A percentile compares a stretch with the other conserved stretches of the same genome.
Evolutionary conservation across 2,888 invertebrate species (phyloP).

Genomic region (Aleiodes alternator): DNA sequence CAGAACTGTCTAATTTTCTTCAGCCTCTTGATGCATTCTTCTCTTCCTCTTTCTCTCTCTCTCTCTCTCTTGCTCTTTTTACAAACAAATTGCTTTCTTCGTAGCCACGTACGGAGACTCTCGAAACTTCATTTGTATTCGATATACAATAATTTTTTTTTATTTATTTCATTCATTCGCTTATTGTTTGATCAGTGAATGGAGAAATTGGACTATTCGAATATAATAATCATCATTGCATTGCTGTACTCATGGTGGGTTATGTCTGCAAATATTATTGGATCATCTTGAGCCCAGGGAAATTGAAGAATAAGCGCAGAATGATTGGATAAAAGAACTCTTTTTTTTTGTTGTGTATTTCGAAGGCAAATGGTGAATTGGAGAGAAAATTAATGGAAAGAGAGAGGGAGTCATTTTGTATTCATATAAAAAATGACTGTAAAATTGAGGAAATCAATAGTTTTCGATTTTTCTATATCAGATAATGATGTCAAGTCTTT

Average conservation of each 20-base stretch:
- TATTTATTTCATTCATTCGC: background rate
- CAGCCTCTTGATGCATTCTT: constrained; percentile 39
- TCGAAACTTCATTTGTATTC: constrained; percentile 31
- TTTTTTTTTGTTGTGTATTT: background rate
- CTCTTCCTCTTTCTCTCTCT: background rate
- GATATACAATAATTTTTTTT: constrained; percentile 8
- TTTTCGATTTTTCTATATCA: no score
- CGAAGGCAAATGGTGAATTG: constrained; percentile 28
- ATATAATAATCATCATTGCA: constrained; percentile 21
- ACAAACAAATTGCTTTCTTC: constrained; percentile 41
- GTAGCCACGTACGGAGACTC: constrained; percentile 27
- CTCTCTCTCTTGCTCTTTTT: background rate
- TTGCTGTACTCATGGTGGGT: constrained; percentile 4
- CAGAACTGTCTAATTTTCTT: constrained; percentile 56
- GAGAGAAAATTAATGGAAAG: background rate
- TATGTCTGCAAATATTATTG: constrained; percentile 13
- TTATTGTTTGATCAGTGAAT: constrained; percentile 20
- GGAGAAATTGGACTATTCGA: constrained; percentile 17
- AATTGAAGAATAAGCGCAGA: constrained; percentile 8
- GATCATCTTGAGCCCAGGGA: constrained; percentile 7
- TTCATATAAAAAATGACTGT: no score
- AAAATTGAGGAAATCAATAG: no score
- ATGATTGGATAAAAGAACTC: constrained; percentile 5
- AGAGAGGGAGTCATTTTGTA: no score
- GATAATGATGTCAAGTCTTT: no score